Conservation (phyloP, 2,797 vertebrate genomes). For the Bothrops alternatus region DNA sequence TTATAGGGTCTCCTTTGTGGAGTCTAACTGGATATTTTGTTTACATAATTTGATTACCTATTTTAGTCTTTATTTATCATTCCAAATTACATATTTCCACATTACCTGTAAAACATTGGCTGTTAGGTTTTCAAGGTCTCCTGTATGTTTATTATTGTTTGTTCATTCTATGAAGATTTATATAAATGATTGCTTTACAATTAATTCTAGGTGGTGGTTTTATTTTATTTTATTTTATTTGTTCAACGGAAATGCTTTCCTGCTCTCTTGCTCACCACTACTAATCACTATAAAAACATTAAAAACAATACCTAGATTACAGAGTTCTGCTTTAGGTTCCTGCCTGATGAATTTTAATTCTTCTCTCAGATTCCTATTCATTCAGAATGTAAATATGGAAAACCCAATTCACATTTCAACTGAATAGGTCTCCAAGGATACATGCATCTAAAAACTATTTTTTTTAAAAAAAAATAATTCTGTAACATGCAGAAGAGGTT, state of each 20-base stretch:
- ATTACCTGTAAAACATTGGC: not conserved
- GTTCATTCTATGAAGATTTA: slow-evolving; percentile 43
- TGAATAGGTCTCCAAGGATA: slow-evolving; percentile 16
- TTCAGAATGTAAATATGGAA: slow-evolving; percentile 42
- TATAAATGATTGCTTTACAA: slow-evolving; percentile 38
- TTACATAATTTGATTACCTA: slow-evolving; percentile 17
- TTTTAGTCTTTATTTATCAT: not conserved
- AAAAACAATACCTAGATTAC: slow-evolving; percentile 28
- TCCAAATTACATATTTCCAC: not conserved
- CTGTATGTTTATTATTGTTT: slow-evolving; percentile 36
- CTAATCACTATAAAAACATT: slow-evolving; percentile 51
- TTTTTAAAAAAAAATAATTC: not conserved
- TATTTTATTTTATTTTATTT: not conserved
- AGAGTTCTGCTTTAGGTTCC: slow-evolving; percentile 33
- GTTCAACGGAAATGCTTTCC: slow-evolving; percentile 45
- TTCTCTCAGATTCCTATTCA: slow-evolving; percentile 32
- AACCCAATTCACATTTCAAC: slow-evolving; percentile 33
- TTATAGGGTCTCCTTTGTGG: not conserved
- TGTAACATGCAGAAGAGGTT: not conserved
- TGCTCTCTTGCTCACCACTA: slow-evolving; percentile 30
- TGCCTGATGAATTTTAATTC: slow-evolving; percentile 54
- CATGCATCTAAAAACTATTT: slow-evolving; percentile 43
- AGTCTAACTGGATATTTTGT: not conserved
- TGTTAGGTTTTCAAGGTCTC: slow-evolving; percentile 12
- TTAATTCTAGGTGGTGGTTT: slow-evolving; percentile 5